Evolutionary conservation across 2,113 vertebrate genomes (phyloP), one percentile per base, ranked within the genome.

Genomic region (Oenanthe oenanthe): DNA sequence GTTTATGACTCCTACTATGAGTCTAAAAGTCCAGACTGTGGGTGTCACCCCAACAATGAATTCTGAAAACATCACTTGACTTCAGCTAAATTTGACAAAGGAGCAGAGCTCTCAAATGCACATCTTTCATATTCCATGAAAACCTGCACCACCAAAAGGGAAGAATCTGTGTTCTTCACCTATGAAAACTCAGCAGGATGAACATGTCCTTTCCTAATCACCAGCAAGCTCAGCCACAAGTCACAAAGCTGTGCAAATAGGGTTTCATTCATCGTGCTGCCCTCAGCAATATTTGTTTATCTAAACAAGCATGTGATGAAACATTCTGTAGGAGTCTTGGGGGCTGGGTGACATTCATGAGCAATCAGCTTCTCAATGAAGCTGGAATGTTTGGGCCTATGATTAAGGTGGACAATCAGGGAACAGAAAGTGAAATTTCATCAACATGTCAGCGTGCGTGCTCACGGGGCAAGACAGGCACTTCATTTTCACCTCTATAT

Each of bases 311-410:
- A 45, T 2, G 3, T 71, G 67, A 81, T 71, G 75, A 92, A 71
- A 66, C 58, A 50, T 34, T 66, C 28, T 63, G 68, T 63, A 77
- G 80, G 91, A 94, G 65, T 81, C n/a, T 48, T 40, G 7, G 57
- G 13, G 71, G 36, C 65, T 91, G 70, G 80, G 86, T 94, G 91
- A 94, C 95, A 91, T 96, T 96, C 92, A 95, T 94, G 92, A 95
- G 68, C 83, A 92, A 95, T 96, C 95, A 93, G 76, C 86, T 96
- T 84, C 93, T 95, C 86, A 93, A 78, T 93, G 94, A 93, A 93
- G 68, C 88, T 95, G 73, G 76, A 85, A 81, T 77, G 36, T 81
- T 92, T 74, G 72, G 86, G 21, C 28, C 60, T 71, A 34, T 93
- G 92, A 94, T 94, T 94, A 94, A 92, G 56, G 92, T 91, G 88